phyloP scores from a whole-genome alignment of 1,140 invertebrate species.

The Heliconius nattereri region DNA sequence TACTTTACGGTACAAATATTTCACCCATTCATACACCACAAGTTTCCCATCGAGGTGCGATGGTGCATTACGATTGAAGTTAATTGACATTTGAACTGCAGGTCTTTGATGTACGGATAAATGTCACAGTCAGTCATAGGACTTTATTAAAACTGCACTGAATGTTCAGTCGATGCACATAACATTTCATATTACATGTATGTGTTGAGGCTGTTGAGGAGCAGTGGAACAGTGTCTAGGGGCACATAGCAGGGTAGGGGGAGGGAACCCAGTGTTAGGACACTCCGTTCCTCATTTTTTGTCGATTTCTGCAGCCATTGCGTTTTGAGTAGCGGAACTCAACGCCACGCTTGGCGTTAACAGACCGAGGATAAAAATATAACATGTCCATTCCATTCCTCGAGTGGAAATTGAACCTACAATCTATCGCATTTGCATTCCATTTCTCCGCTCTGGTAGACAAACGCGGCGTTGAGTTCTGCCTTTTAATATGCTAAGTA shows the following conservation, averaged over 20 bases:
- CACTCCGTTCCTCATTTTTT: no score
- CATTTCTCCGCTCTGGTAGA: neutral
- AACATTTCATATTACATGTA: neutral
- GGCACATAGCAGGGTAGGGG: no score
- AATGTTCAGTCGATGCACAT: neutral
- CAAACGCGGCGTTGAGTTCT: neutral
- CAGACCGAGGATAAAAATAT: no score
- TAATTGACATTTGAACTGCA: constrained; percentile 76
- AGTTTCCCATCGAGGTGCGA: constrained; percentile 37
- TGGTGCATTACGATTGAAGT: constrained; percentile 72
- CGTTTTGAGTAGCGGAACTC: no score
- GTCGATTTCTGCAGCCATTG: no score
- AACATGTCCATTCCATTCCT: no score
- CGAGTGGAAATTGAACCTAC: no score
- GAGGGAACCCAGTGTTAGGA: no score
- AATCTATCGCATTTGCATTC: no score
- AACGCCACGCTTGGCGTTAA: no score
- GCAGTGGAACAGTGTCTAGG: no score
- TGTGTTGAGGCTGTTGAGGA: neutral
- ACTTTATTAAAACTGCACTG: constrained; percentile 33
- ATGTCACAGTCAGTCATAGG: constrained; percentile 33
- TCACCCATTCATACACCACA: neutral
- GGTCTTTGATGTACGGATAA: constrained; percentile 45
- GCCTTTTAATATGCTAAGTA: neutral
- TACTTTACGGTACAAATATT: neutral